phyloP scores from a whole-genome alignment of 2,888 invertebrate species.

The Chaetogeoica ovagalla region DNA sequence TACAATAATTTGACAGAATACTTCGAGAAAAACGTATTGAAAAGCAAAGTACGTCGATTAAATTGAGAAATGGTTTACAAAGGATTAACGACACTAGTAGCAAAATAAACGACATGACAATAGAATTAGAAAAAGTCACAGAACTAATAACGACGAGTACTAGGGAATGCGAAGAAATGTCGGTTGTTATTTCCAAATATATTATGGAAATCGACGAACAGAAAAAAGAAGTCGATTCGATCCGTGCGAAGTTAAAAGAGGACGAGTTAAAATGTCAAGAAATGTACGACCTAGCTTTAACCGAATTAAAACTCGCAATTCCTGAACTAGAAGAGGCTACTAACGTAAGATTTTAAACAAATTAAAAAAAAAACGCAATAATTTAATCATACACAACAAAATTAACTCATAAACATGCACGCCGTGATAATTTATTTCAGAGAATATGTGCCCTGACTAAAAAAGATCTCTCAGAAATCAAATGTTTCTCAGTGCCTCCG shows the following conservation, averaged over 20 bases:
- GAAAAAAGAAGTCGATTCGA: slow-evolving; percentile 72
- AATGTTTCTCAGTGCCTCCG: slow-evolving; percentile 85
- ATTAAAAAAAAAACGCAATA: not conserved
- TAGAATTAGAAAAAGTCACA: slow-evolving; percentile 77
- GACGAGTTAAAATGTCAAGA: slow-evolving; percentile 81
- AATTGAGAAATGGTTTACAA: slow-evolving; percentile 77
- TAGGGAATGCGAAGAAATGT: slow-evolving; percentile 81
- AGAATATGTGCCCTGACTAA: slow-evolving; percentile 81
- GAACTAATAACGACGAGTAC: slow-evolving; percentile 66
- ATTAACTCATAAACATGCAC: too few species aligned
- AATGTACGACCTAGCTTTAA: slow-evolving; percentile 63
- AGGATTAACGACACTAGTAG: slow-evolving; percentile 85
- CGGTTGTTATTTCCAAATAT: slow-evolving; percentile 79
- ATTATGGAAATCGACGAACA: slow-evolving; percentile 82
- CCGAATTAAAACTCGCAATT: slow-evolving; percentile 76
- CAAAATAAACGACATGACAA: slow-evolving; percentile 81
- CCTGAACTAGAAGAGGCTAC: slow-evolving; percentile 85
- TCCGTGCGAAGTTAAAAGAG: slow-evolving; percentile 73
- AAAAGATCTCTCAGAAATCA: slow-evolving; percentile 86
- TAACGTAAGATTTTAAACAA: slow-evolving; percentile 59
- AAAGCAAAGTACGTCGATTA: slow-evolving; percentile 74
- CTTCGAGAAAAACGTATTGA: slow-evolving; percentile 73
- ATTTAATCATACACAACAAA: not conserved
- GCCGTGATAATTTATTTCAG: slow-evolving; percentile 56
- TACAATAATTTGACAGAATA: slow-evolving; percentile 63